Base-by-base conservation (phyloP, 2,113 vertebrate genomes). In the Manacus vitellinus region DNA sequence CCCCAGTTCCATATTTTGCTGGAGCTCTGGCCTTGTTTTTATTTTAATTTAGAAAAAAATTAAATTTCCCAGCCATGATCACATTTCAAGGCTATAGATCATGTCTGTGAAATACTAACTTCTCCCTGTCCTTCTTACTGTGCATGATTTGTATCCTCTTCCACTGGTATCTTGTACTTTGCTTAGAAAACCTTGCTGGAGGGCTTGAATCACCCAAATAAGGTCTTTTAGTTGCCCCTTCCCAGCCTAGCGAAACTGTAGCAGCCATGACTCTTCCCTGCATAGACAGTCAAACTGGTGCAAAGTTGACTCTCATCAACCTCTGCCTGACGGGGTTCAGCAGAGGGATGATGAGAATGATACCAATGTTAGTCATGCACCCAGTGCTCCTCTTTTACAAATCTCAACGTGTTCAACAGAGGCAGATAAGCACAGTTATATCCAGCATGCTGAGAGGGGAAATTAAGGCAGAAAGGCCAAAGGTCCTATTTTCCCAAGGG, bases 21-120 rank as follows among this genome's bases (percentile, higher is more conserved):
- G 65, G 44, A 89, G 31, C 55, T 46, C 22, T 58, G 49, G 56
- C 14, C 82, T 92, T 87, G 56, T 20, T 87, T 95, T 93, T 41
- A 44, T 91, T 95, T 92, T 74, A 94, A 92, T 94, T 93, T 78
- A 89, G 55, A 52, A 83, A 90, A 85, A 92, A 92, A 68, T 10
- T 35, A 89, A 92, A 31, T 81, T 91, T 95, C 95, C 82, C 83
- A 91, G 52, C 24, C 8, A 4, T 33, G 88, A 93, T 97, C 76
- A 43, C 21, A 75, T 92, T 95, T 87, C 80, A 58, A 28, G 61
- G 37, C 79, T 68, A 44, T 81, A 51, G 81, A 67, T 79, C 43
- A 23, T n/a, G 84, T 21, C 84, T 87, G n/a, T 75, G 76, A 92
- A 96, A 78, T 72, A 73, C 31, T 78, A 82, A 87, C 75, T 81